Base-by-base conservation (phyloP, 2,113 vertebrate species). In the Ciconia boyciana region DNA sequence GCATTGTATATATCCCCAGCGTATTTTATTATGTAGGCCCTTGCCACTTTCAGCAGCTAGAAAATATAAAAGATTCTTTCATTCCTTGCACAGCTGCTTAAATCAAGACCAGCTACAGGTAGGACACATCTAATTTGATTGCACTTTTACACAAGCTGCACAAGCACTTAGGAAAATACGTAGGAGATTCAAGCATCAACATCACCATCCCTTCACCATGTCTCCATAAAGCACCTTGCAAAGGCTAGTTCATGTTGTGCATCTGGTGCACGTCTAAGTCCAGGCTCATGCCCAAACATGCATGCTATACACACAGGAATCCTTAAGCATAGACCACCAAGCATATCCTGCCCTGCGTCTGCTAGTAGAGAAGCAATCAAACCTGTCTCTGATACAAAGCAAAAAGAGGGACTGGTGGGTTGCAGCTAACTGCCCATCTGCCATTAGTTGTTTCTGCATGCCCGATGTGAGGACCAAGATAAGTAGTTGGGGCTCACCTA, bases 321-420 rank as follows among this genome's bases (percentile, higher is more conserved):
- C 39, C 31, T n/a, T 28, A 28, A 44, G 44, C 8, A 12, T 5
- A 32, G 25, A 6, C 15, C 18, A 57, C 4, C 4, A 51, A 74
- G 10, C 14, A 4, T 7, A 31, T 36, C 48, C 39, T 70, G 21
- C 34, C 24, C 19, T 8, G 41, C 17, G 15, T 13, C 64, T 78
- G 55, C 54, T 61, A 6, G 16, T 7, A 60, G 10, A 82, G 57
- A 19, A 84, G 17, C 16, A 32, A n/a, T 41, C 24, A 44, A 60
- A 3, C 1, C 41, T 17, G 2, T 4, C 11, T 46, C 20, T 0
- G 0, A 13, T 3, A 16, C 0, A 1, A 1, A 43, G 10, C 32
- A 82, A 36, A 44, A 26, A 18, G 25, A 26, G 28, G 52, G 22
- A 32, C 25, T 12, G 17, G 2, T 19, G 29, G 21, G 26, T 11